These are phyloP conservation scores for Steatornis caripensis DNA, from an alignment of 2,113 vertebrate species.

Conservation along the genomic window DNA sequence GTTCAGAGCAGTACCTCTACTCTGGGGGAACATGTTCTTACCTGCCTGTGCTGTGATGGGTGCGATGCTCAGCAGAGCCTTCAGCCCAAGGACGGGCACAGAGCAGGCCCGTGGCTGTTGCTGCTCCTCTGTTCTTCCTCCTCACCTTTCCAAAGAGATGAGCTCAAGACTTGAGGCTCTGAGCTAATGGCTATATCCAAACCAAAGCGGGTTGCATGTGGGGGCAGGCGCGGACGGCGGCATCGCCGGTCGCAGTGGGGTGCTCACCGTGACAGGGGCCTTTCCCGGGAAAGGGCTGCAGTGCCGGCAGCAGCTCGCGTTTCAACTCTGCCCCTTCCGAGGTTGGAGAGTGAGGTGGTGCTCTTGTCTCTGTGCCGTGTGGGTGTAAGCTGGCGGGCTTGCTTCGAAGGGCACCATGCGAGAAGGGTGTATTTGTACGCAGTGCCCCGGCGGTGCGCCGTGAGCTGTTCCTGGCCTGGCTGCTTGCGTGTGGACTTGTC, in stretches of 20 bases:
- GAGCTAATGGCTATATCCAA: not conserved
- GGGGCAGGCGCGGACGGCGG: rapidly evolving
- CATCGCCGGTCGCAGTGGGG: rapidly evolving
- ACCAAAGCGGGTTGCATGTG: not conserved
- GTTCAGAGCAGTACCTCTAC: rapidly evolving
- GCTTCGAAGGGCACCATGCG: no score
- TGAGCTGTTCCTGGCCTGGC: not conserved
- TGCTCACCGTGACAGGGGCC: rapidly evolving
- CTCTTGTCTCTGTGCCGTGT: rapidly evolving
- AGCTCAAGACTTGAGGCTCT: rapidly evolving
- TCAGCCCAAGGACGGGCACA: rapidly evolving
- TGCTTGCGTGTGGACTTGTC: not conserved
- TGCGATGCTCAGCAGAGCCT: not conserved
- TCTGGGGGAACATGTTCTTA: not conserved
- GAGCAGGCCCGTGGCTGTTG: not conserved
- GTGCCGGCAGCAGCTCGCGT: rapidly evolving
- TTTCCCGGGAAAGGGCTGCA: not conserved
- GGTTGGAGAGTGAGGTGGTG: not conserved
- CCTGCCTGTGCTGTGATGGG: not conserved
- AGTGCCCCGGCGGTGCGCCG: rapidly evolving
- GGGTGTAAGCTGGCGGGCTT: not conserved
- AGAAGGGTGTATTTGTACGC: not conserved
- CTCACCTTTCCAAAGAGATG: not conserved
- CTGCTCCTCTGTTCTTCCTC: not conserved
- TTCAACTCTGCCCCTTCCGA: not conserved